Evolutionary conservation across 2,888 invertebrate species (phyloP).

Genomic region (Brachypalpus laphriformis): DNA sequence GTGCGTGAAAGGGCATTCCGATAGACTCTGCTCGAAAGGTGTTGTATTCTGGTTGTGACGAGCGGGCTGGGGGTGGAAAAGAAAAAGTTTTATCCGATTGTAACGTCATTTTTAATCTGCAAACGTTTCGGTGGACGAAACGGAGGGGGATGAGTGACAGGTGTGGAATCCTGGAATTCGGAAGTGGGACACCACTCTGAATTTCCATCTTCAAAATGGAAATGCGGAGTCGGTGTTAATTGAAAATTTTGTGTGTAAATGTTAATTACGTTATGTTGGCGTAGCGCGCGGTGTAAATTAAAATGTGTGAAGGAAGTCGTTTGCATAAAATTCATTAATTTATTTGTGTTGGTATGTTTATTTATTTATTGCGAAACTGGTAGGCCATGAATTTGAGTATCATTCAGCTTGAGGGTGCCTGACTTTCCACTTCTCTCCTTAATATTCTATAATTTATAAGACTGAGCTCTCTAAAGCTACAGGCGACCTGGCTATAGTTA

Average conservation of each 20-base stretch:
- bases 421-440: neutral
- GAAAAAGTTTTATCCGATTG: conserved; percentile 16
- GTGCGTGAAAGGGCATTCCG: neutral
- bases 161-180: neutral
- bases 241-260: conserved; percentile 18
- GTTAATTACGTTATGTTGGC: conserved; percentile 16
- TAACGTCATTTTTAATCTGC: conserved; percentile 12
- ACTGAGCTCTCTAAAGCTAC: no score
- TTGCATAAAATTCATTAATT: conserved; percentile 15
- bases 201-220: neutral
- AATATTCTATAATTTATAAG: no score
- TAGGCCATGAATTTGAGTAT: neutral
- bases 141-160: neutral
- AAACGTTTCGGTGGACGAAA: neutral
- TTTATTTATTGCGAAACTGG: neutral
- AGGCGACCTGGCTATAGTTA: no score
- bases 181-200: neutral
- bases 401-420: neutral
- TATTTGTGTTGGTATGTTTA: neutral
- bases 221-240: conserved; percentile 11
- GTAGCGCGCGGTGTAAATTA: neutral
- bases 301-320: neutral
- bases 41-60: neutral
- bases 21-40: neutral
- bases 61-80: neutral